Conservation (phyloP, 2,113 vertebrate genomes). For the Clinocottus analis region DNA sequence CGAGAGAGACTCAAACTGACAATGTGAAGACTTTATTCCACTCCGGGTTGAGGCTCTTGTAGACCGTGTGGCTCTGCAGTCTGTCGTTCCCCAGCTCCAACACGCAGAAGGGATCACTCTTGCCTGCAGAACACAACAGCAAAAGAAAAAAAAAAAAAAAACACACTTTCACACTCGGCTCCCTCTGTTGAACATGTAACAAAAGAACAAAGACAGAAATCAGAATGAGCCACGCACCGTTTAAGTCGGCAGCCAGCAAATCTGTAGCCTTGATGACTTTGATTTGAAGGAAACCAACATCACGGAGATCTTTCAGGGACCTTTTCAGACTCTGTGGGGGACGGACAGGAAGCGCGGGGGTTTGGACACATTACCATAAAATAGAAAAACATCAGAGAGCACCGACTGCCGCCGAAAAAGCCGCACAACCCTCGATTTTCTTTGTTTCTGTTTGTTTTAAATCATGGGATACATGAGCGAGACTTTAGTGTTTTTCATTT, state of each 20-base stretch:
- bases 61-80: constrained; percentile 93
- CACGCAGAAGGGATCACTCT: constrained; percentile 97
- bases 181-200: background rate
- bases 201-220: background rate
- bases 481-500: background rate
- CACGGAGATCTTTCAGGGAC: constrained; percentile 86
- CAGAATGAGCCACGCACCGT: constrained; percentile 83
- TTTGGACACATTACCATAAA: background rate
- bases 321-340: constrained; percentile 85
- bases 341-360: background rate
- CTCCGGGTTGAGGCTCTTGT: constrained; percentile 95
- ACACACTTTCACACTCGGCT: constrained; percentile 6
- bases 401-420: background rate
- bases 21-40: constrained; percentile 98
- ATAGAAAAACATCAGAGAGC: background rate
- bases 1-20: constrained; percentile 83
- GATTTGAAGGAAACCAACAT: constrained; percentile 94
- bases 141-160: constrained; percentile 7
- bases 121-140: constrained; percentile 84
- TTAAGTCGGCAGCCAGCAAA: constrained; percentile 93
- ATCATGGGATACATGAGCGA: background rate
- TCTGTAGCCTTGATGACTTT: constrained; percentile 92
- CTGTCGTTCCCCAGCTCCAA: constrained; percentile 93
- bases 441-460: background rate
- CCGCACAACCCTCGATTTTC: background rate